phyloP scores from a whole-genome alignment of 2,888 invertebrate genomes.

The Dicyrtoma fusca region DNA sequence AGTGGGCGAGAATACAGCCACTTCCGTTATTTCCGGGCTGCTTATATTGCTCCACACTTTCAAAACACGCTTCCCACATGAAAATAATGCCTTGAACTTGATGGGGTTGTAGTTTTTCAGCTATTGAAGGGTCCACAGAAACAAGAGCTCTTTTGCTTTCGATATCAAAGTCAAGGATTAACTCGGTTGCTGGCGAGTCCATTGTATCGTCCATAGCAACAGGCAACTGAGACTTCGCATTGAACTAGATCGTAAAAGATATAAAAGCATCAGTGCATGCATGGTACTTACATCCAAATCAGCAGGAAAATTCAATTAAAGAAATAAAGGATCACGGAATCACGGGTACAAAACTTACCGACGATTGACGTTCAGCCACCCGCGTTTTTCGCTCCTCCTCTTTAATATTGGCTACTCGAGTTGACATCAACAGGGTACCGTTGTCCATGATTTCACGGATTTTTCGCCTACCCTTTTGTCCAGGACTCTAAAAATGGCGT shows the following conservation, averaged over 20 bases:
- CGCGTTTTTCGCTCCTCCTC: constrained; percentile 88
- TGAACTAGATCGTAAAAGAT: neutral
- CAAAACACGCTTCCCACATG: constrained; percentile 85
- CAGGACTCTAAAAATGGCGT: constrained; percentile 6
- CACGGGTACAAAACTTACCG: constrained; percentile 63
- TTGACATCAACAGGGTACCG: constrained; percentile 62
- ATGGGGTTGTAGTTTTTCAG: constrained; percentile 85
- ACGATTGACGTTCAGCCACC: constrained; percentile 83
- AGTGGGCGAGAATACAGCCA: constrained; percentile 91
- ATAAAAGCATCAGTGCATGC: too few species aligned
- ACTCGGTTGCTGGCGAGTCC: neutral
- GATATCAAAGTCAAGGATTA: constrained; percentile 73
- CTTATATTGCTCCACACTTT: constrained; percentile 69
- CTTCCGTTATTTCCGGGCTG: constrained; percentile 64
- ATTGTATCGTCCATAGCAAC: neutral
- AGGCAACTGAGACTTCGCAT: neutral
- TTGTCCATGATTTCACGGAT: constrained; percentile 69
- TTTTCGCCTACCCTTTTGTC: constrained; percentile 68
- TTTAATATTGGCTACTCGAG: constrained; percentile 84
- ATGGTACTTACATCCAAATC: neutral
- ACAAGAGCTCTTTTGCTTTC: constrained; percentile 81
- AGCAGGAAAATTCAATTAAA: too few species aligned
- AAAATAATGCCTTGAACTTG: constrained; percentile 83
- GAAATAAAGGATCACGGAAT: too few species aligned
- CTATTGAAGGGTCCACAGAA: constrained; percentile 69